Base-by-base conservation (phyloP, 2,113 vertebrate genomes). In the Rhegmatorhina hoffmannsi region DNA sequence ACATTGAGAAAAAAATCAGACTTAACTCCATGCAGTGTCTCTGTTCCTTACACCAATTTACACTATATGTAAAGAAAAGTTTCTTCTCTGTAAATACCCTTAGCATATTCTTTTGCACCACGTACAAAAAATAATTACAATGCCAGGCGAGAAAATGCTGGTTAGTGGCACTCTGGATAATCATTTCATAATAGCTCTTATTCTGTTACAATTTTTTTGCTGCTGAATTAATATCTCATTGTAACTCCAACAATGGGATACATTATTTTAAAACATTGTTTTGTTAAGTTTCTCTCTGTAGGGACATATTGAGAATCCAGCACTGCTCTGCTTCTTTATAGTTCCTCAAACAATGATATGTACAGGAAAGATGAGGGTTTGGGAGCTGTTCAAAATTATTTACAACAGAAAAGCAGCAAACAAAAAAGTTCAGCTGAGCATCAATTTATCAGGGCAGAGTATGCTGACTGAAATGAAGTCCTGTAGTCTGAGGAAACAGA, bases 161-260 rank as follows among this genome's bases (percentile, higher is more conserved):
- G 79, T 90, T 94, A 80, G 59, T 87, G n/a, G 56, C 80, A 93
- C 79, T 97, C 89, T 96, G 55, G 17, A 52, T 84, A 78, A 93
- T 96, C 3, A 93, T 97, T 97, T 92, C 74, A 50, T 89, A 95
- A 93, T 75, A 97, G 92, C 59, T 93, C 50, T 93, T 94, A 78
- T 76, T 87, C 75, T 87, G 82, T 94, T 97, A 40, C 64, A 78
- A 83, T 96, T 95, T 92, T 93, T 73, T 90, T 96, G 92, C 80
- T 92, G 88, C 87, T 92, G 94, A 97, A 94, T 96, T 97, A 44
- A 19, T 95, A 91, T 95, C 89, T 95, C 87, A 90, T 91, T 85
- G 75, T 92, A 94, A 89, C 38, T 47, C 70, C 86, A 95, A 98
- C 95, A 95, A 95, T 49, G 44, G 90, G 55, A 64, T 96, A 33